Conservation (phyloP, 2,797 vertebrate genomes). For the Rhinella marina region DNA sequence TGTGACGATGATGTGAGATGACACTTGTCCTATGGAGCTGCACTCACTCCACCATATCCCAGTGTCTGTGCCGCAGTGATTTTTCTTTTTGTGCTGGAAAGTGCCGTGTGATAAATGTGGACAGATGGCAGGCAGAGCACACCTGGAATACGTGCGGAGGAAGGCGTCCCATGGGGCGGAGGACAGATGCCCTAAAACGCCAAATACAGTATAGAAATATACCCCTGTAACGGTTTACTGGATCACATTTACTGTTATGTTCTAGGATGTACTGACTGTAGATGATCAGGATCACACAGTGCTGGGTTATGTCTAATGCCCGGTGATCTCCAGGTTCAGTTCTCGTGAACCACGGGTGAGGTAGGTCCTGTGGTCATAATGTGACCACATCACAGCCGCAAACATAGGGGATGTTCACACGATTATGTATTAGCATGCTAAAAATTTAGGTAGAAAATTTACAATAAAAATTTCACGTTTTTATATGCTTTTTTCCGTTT, state of each 20-base stretch:
- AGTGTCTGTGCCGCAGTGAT: conserved; percentile 36
- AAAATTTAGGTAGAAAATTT: no score
- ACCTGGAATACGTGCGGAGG: conserved; percentile 53
- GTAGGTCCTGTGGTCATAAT: no score
- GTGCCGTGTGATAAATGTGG: conserved; percentile 57
- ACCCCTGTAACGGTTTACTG: background rate
- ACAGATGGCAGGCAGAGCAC: conserved; percentile 58
- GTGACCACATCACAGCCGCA: no score
- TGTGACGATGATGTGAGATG: conserved; percentile 22
- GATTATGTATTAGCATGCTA: no score
- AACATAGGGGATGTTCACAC: no score
- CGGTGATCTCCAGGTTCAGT: background rate
- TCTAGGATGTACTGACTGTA: background rate
- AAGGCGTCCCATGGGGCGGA: conserved; percentile 39
- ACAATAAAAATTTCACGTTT: no score
- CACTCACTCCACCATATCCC: conserved; percentile 29
- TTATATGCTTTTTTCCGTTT: no score
- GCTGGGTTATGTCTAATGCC: conserved; percentile 7
- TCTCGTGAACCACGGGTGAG: no score
- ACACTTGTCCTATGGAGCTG: conserved; percentile 31
- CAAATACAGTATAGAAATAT: conserved; percentile 37
- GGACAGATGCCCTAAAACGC: conserved; percentile 58
- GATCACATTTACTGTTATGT: background rate
- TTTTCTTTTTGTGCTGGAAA: conserved; percentile 59
- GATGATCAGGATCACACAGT: background rate